Percentiles rank a stretch among this genome's conserved stretches.
These are phyloP conservation scores for Phocoena phocoena DNA, from an alignment of 2,113 vertebrate genomes.

Conservation along the genomic window DNA sequence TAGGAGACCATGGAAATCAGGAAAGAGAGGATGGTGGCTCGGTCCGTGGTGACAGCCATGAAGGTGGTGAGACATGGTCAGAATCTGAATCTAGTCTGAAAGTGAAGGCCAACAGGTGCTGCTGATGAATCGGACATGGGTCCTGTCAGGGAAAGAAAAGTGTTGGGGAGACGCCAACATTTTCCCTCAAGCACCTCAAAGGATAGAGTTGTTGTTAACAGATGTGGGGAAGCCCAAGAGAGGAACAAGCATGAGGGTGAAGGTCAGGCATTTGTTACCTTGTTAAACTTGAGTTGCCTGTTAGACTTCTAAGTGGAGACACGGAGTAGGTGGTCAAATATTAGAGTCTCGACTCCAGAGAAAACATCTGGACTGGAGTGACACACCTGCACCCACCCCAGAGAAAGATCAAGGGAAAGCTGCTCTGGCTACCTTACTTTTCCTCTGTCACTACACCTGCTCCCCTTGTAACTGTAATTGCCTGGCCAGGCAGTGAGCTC, in stretches of 20 bases:
- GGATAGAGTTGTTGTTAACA: neutral
- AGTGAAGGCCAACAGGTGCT: neutral
- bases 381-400: neutral
- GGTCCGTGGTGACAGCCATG: fast-evolving
- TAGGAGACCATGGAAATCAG: neutral
- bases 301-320: neutral
- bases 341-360: neutral
- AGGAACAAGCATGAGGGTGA: neutral
- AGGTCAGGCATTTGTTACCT: neutral
- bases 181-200: neutral
- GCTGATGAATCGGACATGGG: neutral
- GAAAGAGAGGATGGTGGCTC: neutral
- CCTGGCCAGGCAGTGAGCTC: neutral
- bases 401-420: neutral
- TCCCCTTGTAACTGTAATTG: neutral
- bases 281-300: neutral
- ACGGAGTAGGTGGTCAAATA: neutral
- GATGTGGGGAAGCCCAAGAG: neutral
- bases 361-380: neutral
- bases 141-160: neutral
- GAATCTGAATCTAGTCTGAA: neutral
- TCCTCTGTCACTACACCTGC: neutral
- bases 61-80: neutral
- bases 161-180: neutral
- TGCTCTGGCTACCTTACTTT: neutral